Evolutionary conservation across 1,140 invertebrate species (phyloP).

Genomic region (Varroa destructor): DNA sequence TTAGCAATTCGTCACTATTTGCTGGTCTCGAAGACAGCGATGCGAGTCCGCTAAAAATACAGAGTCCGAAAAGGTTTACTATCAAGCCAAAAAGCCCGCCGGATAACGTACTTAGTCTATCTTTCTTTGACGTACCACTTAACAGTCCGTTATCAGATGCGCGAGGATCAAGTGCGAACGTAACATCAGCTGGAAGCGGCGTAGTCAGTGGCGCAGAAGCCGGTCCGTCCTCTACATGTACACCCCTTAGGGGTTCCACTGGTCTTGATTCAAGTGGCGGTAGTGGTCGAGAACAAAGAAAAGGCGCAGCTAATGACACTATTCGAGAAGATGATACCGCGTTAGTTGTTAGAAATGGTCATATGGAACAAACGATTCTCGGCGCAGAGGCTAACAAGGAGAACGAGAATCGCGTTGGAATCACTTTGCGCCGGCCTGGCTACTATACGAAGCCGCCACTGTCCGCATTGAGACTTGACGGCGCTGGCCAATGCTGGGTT

Average conservation of each 20-base stretch:
- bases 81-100: constrained; percentile 38
- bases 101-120: too few species aligned
- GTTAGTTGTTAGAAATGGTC: not conserved
- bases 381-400: not conserved
- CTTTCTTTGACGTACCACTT: not conserved
- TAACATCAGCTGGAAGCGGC: not conserved
- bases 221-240: not conserved
- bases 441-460: constrained; percentile 76
- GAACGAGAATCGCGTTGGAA: constrained; percentile 20
- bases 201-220: not conserved
- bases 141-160: not conserved
- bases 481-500: constrained; percentile 62
- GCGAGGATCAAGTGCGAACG: not conserved
- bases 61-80: constrained; percentile 47
- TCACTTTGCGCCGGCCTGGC: constrained; percentile 47
- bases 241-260: not conserved
- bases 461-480: constrained; percentile 46
- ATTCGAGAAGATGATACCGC: constrained; percentile 12
- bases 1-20: constrained; percentile 42
- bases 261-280: too few species aligned
- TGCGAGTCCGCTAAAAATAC: constrained; percentile 39
- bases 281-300: too few species aligned
- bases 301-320: not conserved
- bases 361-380: constrained; percentile 10
- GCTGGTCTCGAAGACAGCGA: constrained; percentile 47